Evolutionary conservation across 2,113 vertebrate species (phyloP).

Genomic region (Cyanoramphus novaezelandiae): DNA sequence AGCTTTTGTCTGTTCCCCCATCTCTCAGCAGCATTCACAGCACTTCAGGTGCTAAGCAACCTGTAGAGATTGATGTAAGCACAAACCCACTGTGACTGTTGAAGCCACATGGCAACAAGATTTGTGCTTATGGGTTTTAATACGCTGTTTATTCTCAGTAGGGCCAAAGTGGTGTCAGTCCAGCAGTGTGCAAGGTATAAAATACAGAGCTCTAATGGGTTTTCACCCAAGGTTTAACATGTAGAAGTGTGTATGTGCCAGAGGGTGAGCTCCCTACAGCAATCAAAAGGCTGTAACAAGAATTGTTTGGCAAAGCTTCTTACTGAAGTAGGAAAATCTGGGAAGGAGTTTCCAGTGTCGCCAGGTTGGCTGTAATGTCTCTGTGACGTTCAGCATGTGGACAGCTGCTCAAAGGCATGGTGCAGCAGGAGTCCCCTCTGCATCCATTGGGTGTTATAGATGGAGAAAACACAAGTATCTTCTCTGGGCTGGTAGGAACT

Average conservation of each 20-base stretch:
- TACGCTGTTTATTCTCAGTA: not conserved
- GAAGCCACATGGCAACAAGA: not conserved
- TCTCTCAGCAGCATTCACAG: not conserved
- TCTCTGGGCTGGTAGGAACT: not conserved
- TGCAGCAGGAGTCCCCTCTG: not conserved
- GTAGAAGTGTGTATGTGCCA: not conserved
- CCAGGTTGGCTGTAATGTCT: not conserved
- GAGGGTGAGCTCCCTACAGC: not conserved
- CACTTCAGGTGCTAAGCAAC: not conserved
- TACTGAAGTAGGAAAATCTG: not conserved
- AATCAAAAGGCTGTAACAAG: not conserved
- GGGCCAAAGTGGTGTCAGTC: not conserved
- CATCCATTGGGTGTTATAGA: not conserved
- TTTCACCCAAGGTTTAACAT: not conserved
- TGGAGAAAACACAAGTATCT: not conserved
- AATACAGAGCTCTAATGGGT: not conserved
- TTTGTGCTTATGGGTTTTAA: not conserved
- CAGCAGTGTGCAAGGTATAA: not conserved
- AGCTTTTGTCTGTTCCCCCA: not conserved
- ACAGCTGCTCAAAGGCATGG: not conserved
- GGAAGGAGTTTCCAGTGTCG: not conserved
- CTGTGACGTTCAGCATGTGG: rapidly evolving
- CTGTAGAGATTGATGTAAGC: not conserved
- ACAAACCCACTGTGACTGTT: not conserved
- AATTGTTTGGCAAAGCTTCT: not conserved